Evolutionary conservation across 2,797 vertebrate genomes (phyloP), one percentile per base, ranked within the genome.

Genomic region (Malacoraja senta): DNA sequence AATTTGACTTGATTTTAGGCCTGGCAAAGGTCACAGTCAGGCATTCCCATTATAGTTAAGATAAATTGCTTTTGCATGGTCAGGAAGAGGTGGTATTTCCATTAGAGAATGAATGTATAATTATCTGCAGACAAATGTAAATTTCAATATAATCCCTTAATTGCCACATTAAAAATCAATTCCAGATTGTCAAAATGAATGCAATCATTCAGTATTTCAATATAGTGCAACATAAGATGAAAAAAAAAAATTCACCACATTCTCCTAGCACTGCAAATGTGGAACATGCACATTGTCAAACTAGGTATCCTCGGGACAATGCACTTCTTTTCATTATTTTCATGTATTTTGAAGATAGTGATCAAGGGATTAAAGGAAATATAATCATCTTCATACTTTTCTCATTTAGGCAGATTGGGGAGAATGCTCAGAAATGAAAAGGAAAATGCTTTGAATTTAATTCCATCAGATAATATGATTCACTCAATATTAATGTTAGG

Each of bases 151-250:
- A 74, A 92, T 92, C 71, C 71, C 71, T 76, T 76, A 92, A 92
- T 92, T 92, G 68, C 24, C 24, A 74, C n/a, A 92, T 92, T 92
- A 74, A 92, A 72, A 92, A 74, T 92, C 71, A 74, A 92, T 92
- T 92, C 90, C 90, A 92, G 71, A 92, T 92, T 92, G 90, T 92
- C 90, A 92, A 92, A 92, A 92, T 76, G 38, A 92, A 92, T 76
- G 71, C 44, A 76, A 76, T 76, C 71, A 92, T 92, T 76, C 90
- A 92, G 72, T 92, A 71, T 32, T 21, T 92, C 68, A 76, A 76
- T 76, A 35, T 26, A 92, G 76, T 71, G n/a, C 44, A 71, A 72
- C n/a, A 19, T 21, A 72, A 74, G 71, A 74, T 53, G 21, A 58
- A 74, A 92, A 74, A 72, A n/a, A 91, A 21, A 8, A 91, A 17